These are phyloP conservation scores for Plotosus lineatus DNA, from an alignment of 2,113 vertebrate species.

Conservation along the genomic window DNA sequence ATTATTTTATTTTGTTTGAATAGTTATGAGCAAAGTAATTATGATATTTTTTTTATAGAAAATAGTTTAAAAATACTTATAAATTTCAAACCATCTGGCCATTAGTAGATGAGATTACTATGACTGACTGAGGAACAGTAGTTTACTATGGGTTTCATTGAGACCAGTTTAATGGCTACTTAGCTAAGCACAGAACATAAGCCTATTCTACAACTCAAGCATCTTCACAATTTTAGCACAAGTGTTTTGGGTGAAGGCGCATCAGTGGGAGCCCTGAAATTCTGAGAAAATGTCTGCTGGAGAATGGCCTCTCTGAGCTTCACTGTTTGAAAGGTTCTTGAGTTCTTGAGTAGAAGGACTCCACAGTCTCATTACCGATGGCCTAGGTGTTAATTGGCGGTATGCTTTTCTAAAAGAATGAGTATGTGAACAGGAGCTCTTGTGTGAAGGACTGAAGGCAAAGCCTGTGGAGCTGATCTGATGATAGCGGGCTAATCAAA, in stretches of 20 bases:
- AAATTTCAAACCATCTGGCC: not conserved
- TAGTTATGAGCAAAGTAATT: not conserved
- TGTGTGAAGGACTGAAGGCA: slow-evolving; percentile 63
- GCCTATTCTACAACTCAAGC: slow-evolving; percentile 39
- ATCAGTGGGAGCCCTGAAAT: slow-evolving; percentile 40
- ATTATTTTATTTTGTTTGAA: not conserved
- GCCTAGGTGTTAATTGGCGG: slow-evolving; percentile 76
- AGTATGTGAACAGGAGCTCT: slow-evolving; percentile 67
- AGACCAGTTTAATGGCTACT: slow-evolving; percentile 11
- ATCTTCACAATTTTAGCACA: slow-evolving; percentile 42
- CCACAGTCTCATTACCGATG: slow-evolving; percentile 72
- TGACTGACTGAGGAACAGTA: not conserved
- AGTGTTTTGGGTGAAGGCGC: slow-evolving; percentile 49
- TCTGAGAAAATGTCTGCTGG: slow-evolving; percentile 31
- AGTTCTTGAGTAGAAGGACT: slow-evolving; percentile 67
- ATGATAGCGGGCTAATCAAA: slow-evolving; percentile 70
- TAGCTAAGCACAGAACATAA: slow-evolving; percentile 25
- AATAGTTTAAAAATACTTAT: not conserved
- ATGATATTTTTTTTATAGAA: not conserved
- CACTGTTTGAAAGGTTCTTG: slow-evolving; percentile 64
- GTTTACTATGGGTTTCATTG: not conserved
- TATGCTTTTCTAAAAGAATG: slow-evolving; percentile 66
- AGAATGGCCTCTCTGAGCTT: slow-evolving; percentile 65
- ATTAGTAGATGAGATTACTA: not conserved
- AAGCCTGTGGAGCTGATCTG: slow-evolving; percentile 59